A percentile compares a stretch with the other conserved stretches of the same genome.
These are phyloP conservation scores for Dysidea cf. avara DNA, from an alignment of 37 sponge, comb jelly and placozoan species.

Conservation along the genomic window DNA sequence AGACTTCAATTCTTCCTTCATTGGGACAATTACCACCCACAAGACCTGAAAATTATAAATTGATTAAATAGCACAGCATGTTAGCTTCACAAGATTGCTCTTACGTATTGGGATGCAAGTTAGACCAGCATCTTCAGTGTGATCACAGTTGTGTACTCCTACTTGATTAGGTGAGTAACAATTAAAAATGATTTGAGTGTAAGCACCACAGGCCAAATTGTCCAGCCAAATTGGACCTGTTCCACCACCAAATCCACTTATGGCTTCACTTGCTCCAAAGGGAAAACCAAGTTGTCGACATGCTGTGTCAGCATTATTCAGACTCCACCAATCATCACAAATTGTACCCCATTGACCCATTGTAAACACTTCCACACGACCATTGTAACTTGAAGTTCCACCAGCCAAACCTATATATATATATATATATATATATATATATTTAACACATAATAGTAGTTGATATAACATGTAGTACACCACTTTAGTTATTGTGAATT, in stretches of 20 bases:
- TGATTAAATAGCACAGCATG: background rate
- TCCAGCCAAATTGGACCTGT: constrained; percentile 8
- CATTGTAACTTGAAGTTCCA: background rate
- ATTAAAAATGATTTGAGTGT: background rate
- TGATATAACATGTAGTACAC: too few relatives aligned
- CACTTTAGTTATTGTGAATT: too few relatives aligned
- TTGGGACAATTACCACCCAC: background rate
- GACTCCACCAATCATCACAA: background rate
- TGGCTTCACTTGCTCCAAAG: background rate
- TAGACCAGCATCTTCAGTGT: constrained; percentile 3
- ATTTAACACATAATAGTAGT: too few relatives aligned
- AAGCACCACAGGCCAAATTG: constrained; percentile 10
- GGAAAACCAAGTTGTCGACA: constrained; percentile 24
- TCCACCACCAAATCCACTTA: background rate
- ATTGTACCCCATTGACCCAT: constrained; percentile 32
- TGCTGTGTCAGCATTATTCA: constrained; percentile 5
- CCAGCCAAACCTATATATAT: too few relatives aligned
- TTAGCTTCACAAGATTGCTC: background rate
- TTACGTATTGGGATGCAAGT: background rate
- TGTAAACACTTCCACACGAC: constrained; percentile 31
- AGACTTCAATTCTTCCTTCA: constrained; percentile 27
- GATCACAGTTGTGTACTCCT: background rate
- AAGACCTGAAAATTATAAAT: too few relatives aligned
- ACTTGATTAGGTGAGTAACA: background rate
- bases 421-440: too few relatives aligned